Evolutionary conservation across 2,113 vertebrate genomes (phyloP), one percentile per base, ranked within the genome.

Genomic region (Phrynosoma platyrhinos): DNA sequence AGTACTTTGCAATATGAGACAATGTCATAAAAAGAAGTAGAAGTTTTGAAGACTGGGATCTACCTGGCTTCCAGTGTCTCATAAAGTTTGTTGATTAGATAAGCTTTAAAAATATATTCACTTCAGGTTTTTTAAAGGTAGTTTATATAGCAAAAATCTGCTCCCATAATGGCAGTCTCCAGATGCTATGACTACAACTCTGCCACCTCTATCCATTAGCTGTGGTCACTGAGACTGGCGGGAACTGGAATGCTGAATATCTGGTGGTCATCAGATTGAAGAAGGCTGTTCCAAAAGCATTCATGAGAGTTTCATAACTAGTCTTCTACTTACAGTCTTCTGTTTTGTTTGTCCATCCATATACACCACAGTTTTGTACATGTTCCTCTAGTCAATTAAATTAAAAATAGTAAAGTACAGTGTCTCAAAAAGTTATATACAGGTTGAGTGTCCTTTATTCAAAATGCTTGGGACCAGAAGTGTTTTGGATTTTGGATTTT

Each of bases 11-110:
- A 58, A 30, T 30, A 77, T 14, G 16, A 85, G 79, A 68, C 68
- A 36, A 83, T 88, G 52, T 88, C 52, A 27, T 84, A 47, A 89
- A 82, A 88, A 84, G 62, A 32, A 8, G 64, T 9, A 42, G 16
- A 14, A 6, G 53, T 14, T 78, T 68, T n/a, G 76, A 84, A 72
- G 78, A 55, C 53, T 13, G 25, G 77, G 13, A 81, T 58, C 9
- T 62, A n/a, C 7, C 66, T 79, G 62, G 64, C 79, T 40, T 64
- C 58, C 52, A 58, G 8, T 89, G 93, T 93, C 92, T 87, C 20
- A 85, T 81, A 83, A 91, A 32, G 47, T 79, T 55, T 69, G 0
- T 1, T 52, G 8, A 12, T 9, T 25, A 6, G 52, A 32, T 32
- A 53, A 25, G 13, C 23, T 52, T 78, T 58, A 12, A 79, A 79